phyloP scores from a whole-genome alignment of 2,113 vertebrate species.

The Herpetotheres cachinnans region DNA sequence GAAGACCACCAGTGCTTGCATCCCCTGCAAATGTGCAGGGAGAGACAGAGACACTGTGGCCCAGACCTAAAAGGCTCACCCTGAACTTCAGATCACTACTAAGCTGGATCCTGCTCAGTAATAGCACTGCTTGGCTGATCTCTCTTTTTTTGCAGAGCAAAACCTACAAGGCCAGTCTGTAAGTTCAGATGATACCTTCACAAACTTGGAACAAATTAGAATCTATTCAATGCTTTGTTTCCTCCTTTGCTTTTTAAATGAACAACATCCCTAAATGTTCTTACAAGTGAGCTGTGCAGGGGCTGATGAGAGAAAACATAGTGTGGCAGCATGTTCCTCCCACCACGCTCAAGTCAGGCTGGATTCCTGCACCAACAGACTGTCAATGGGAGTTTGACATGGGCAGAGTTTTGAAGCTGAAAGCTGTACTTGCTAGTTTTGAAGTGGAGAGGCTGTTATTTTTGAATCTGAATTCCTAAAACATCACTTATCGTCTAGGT shows the following conservation, averaged over 20 bases:
- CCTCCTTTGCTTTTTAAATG: background rate
- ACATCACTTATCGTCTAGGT: constrained; percentile 1
- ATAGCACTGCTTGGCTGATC: background rate
- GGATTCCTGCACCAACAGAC: constrained; percentile 31
- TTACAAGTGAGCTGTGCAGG: background rate
- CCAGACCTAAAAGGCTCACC: background rate
- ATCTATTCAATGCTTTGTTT: background rate
- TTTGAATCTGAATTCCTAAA: constrained; percentile 40
- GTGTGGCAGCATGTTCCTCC: constrained; percentile 23
- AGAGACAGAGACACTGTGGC: background rate
- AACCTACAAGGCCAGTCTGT: background rate
- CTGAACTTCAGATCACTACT: background rate
- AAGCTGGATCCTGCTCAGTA: background rate
- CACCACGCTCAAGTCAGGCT: background rate
- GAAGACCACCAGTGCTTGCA: background rate
- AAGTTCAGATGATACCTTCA: background rate
- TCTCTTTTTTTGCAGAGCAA: background rate
- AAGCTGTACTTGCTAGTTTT: constrained; percentile 10
- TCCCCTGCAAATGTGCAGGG: background rate
- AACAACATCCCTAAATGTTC: background rate
- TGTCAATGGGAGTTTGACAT: constrained; percentile 40
- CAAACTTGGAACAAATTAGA: background rate
- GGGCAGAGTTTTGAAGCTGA: constrained; percentile 36
- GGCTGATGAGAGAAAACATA: background rate
- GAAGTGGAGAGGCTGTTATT: constrained; percentile 43